Conservation (phyloP, 2,113 vertebrate species). For the Apaloderma vittatum region DNA sequence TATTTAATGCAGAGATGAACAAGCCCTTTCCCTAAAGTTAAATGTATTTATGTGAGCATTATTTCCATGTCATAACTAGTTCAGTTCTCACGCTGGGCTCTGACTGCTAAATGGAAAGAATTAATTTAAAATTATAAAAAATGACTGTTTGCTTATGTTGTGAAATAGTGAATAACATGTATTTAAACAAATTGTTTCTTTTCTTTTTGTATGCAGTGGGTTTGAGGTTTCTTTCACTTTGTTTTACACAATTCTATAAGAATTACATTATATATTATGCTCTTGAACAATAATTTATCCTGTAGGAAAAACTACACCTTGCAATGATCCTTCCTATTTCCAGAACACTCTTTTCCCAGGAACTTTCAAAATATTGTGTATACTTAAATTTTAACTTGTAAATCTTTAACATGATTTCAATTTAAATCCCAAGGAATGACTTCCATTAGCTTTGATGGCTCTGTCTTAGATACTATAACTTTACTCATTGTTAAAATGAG, state of each 20-base stretch:
- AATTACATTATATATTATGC: not conserved
- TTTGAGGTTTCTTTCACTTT: not conserved
- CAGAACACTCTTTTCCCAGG: not conserved
- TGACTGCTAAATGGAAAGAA: not conserved
- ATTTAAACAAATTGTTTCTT: not conserved
- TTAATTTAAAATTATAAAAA: not conserved
- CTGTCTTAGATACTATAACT: not conserved
- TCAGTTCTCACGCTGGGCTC: not conserved
- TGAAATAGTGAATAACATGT: not conserved
- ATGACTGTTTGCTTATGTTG: not conserved
- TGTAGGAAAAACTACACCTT: not conserved
- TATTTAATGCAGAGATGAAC: not conserved
- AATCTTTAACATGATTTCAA: not conserved
- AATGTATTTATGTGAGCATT: not conserved
- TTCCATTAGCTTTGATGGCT: not conserved
- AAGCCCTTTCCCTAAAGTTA: slow-evolving; percentile 35
- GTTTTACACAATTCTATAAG: not conserved
- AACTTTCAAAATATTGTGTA: not conserved
- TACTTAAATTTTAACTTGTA: not conserved
- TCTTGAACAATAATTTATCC: not conserved
- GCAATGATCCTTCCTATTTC: not conserved
- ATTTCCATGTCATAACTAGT: slow-evolving; percentile 47
- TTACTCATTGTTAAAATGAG: not conserved
- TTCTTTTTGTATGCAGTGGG: not conserved
- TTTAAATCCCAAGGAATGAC: not conserved